phyloP scores from a whole-genome alignment of 2,797 vertebrate genomes.

The Ctenopoma multispine region DNA sequence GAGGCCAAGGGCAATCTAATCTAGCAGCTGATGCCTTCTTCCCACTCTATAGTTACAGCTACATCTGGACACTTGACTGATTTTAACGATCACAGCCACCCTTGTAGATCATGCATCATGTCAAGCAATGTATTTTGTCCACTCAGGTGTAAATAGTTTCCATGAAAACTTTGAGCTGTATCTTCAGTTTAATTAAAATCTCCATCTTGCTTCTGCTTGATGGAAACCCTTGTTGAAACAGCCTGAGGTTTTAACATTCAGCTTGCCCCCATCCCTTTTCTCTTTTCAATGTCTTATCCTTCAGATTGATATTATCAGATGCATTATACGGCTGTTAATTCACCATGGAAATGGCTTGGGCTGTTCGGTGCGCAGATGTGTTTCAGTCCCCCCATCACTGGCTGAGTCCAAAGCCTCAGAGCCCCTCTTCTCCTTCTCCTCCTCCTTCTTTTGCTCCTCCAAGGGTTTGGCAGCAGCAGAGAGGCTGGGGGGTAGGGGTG shows the following conservation, averaged over 20 bases:
- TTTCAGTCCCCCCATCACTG: slow-evolving; percentile 84
- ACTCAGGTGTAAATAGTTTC: slow-evolving; percentile 70
- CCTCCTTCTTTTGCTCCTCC: slow-evolving; percentile 84
- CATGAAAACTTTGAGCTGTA: slow-evolving; percentile 68
- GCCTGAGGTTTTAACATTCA: slow-evolving; percentile 64
- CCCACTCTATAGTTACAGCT: slow-evolving; percentile 75
- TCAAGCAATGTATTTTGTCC: slow-evolving; percentile 69
- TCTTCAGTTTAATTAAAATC: slow-evolving; percentile 61
- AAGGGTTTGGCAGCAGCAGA: slow-evolving; percentile 89
- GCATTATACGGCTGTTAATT: slow-evolving; percentile 99
- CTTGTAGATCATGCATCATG: slow-evolving; percentile 71
- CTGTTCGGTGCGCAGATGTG: slow-evolving; percentile 96
- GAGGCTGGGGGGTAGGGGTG: slow-evolving; percentile 78
- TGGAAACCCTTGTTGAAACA: slow-evolving; percentile 68
- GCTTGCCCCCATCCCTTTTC: slow-evolving; percentile 44
- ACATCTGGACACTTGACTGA: slow-evolving; percentile 82
- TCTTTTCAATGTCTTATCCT: slow-evolving; percentile 80
- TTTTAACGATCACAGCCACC: slow-evolving; percentile 73
- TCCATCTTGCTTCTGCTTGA: slow-evolving; percentile 49
- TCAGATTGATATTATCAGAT: slow-evolving; percentile 97
- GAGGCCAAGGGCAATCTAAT: slow-evolving; percentile 84
- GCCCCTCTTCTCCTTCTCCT: slow-evolving; percentile 79
- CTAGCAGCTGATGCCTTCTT: slow-evolving; percentile 82
- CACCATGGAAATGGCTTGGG: slow-evolving; percentile 96
- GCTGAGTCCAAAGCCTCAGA: slow-evolving; percentile 78